Percentiles rank a stretch among this genome's conserved stretches.
These are phyloP conservation scores for Neoitamus cyanurus DNA, from an alignment of 2,888 invertebrate species.

Conservation along the genomic window DNA sequence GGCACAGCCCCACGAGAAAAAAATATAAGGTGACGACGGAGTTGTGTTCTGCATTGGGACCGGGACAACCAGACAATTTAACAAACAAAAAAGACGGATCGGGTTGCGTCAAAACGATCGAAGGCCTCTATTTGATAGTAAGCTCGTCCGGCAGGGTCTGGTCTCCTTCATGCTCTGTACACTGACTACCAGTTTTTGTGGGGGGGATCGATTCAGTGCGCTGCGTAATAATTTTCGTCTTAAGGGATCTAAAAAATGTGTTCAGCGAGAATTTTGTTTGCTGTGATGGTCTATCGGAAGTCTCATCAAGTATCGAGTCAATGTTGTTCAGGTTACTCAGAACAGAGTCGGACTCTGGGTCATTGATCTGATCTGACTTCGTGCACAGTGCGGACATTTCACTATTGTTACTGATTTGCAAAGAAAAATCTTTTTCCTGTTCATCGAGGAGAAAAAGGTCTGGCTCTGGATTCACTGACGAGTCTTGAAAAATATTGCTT, in stretches of 20 bases:
- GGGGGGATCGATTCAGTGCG: not conserved
- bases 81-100: not conserved
- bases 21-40: not conserved
- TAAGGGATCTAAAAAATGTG: slow-evolving; percentile 4
- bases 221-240: not conserved
- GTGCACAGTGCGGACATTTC: not conserved
- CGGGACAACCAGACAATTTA: not conserved
- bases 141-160: slow-evolving; percentile 7
- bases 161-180: not conserved
- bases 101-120: not conserved
- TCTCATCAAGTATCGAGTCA: not conserved
- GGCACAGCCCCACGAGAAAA: not conserved
- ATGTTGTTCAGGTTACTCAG: not conserved
- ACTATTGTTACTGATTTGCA: not conserved
- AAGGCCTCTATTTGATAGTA: slow-evolving; percentile 25
- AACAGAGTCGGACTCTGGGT: not conserved
- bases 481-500: not conserved
- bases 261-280: slow-evolving; percentile 24
- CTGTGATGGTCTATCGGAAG: not conserved
- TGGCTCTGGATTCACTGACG: not conserved
- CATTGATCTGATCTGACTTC: not conserved
- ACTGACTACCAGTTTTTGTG: not conserved
- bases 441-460: not conserved
- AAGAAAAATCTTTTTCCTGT: not conserved
- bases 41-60: not conserved